Conservation (phyloP, 2,113 vertebrate species). For the Poicephalus gulielmi region DNA sequence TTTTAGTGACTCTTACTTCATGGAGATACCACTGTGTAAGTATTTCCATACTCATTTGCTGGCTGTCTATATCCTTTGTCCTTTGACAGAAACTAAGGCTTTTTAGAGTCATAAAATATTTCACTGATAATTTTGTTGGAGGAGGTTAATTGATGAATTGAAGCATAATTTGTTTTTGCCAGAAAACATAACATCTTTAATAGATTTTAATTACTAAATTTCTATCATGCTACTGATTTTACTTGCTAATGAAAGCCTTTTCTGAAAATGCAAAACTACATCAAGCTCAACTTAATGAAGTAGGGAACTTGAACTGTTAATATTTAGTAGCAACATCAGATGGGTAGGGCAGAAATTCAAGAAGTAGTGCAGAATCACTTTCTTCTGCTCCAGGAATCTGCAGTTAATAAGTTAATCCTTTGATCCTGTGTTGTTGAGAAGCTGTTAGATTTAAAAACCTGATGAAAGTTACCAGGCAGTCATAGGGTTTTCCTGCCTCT, state of each 20-base stretch:
- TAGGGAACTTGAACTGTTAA: background rate
- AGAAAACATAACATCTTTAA: background rate
- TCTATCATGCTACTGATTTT: background rate
- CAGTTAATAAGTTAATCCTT: background rate
- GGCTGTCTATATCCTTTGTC: background rate
- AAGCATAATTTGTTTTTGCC: background rate
- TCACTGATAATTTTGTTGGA: background rate
- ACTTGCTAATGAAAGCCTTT: background rate
- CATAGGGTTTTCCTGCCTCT: background rate
- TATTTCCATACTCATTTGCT: background rate
- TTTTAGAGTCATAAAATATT: background rate
- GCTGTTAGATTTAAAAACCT: background rate
- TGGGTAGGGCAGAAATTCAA: background rate
- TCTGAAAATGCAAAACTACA: background rate
- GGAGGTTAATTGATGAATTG: slow-evolving; percentile 20
- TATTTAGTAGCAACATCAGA: background rate
- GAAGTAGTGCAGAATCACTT: background rate
- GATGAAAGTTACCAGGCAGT: background rate
- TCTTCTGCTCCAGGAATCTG: background rate
- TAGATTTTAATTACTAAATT: slow-evolving; percentile 16
- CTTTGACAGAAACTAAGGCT: background rate
- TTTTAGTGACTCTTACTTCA: slow-evolving; percentile 21
- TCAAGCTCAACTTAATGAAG: background rate
- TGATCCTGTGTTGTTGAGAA: background rate
- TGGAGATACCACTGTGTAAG: background rate